Evolutionary conservation across 2,797 vertebrate species (phyloP).

Genomic region (Echiichthys vipera): DNA sequence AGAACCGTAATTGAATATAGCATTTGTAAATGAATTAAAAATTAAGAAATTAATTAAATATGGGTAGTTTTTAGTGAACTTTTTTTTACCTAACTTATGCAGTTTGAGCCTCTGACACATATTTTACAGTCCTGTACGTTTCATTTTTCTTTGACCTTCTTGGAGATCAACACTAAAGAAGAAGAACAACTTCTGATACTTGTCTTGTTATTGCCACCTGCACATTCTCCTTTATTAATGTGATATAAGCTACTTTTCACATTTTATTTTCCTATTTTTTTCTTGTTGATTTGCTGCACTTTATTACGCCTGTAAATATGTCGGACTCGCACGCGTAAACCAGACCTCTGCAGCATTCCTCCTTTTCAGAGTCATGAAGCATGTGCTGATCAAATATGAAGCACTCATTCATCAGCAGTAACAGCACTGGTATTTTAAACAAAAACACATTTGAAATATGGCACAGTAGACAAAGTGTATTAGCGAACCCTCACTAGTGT

Average conservation of each 20-base stretch:
- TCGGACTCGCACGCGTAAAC: neutral
- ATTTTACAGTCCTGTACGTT: too few species aligned
- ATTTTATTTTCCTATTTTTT: neutral
- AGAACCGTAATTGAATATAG: too few species aligned
- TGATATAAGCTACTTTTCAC: neutral
- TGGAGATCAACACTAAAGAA: neutral
- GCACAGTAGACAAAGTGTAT: neutral
- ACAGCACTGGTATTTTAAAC: neutral
- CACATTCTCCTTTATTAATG: neutral
- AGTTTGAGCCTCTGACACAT: too few species aligned
- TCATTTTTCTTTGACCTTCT: neutral
- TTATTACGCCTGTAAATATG: conserved; percentile 9
- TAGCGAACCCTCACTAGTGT: neutral
- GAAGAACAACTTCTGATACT: neutral
- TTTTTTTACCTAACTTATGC: too few species aligned
- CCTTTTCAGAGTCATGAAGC: conserved; percentile 2
- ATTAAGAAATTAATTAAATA: too few species aligned
- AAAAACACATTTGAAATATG: conserved; percentile 23
- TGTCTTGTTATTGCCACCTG: neutral
- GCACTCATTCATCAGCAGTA: conserved; percentile 10
- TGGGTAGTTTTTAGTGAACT: too few species aligned
- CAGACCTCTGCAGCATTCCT: conserved; percentile 35
- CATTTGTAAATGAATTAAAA: too few species aligned
- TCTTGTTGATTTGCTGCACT: neutral
- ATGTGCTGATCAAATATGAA: conserved; percentile 17